These are phyloP conservation scores for Axis porcinus DNA, from an alignment of 2,113 vertebrate genomes.

Conservation along the genomic window DNA sequence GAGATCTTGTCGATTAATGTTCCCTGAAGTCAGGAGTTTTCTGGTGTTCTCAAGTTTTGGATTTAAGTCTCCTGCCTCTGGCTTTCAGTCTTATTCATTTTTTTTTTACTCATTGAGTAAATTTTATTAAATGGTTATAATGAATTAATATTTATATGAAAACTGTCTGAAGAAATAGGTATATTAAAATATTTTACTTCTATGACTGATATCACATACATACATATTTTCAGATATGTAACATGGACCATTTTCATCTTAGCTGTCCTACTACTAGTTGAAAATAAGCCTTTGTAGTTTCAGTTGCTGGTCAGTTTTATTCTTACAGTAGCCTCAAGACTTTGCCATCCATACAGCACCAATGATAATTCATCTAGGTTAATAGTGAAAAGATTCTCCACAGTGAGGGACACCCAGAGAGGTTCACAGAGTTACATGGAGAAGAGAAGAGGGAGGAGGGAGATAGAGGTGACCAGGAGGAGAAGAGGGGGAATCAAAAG, in stretches of 20 bases:
- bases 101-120: no score
- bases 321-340: neutral
- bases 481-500: neutral
- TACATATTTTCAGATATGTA: no score
- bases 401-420: neutral
- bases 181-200: no score
- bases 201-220: no score
- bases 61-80: neutral
- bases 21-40: neutral
- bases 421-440: neutral
- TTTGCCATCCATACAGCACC: rapidly evolving
- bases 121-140: no score
- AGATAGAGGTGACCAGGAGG: neutral
- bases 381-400: neutral
- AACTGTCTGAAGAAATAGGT: no score
- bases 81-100: neutral
- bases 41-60: neutral
- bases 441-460: neutral
- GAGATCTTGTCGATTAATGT: neutral
- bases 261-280: no score
- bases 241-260: no score
- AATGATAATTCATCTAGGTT: neutral
- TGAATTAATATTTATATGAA: no score
- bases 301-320: neutral
- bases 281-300: no score